Evolutionary conservation across 2,113 vertebrate species (phyloP).

Genomic region (Ameiurus melas): DNA sequence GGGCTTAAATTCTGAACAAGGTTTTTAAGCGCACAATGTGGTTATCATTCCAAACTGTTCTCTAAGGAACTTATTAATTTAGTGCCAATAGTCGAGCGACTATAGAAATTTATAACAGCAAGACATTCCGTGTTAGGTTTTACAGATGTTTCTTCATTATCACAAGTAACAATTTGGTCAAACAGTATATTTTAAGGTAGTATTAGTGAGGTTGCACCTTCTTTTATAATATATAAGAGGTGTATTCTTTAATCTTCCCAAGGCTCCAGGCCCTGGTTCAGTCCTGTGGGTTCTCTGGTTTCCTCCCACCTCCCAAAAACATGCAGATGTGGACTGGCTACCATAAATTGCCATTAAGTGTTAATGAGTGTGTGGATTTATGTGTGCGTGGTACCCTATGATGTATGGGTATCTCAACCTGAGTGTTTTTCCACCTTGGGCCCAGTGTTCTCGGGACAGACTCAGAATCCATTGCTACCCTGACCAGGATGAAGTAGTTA

Average conservation of each 20-base stretch:
- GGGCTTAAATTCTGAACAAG: slow-evolving; percentile 2
- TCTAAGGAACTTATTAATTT: background rate
- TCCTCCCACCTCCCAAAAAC: background rate
- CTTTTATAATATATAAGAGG: background rate
- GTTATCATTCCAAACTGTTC: slow-evolving; percentile 7
- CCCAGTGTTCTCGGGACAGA: background rate
- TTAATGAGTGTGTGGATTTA: background rate
- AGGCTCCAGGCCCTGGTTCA: background rate
- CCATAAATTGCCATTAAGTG: background rate
- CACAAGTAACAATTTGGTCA: background rate
- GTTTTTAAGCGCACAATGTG: slow-evolving; percentile 3
- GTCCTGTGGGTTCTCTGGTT: background rate
- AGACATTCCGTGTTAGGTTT: background rate
- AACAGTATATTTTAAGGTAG: background rate
- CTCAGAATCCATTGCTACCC: background rate
- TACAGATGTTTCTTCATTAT: background rate
- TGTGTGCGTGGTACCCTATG: background rate
- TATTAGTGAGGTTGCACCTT: background rate
- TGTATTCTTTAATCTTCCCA: background rate
- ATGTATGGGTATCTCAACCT: background rate
- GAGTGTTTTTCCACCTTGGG: background rate
- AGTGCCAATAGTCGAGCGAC: too few relatives aligned
- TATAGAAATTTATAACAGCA: background rate
- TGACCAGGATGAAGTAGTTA: background rate
- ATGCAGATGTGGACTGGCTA: background rate